phyloP scores from a whole-genome alignment of 2,888 invertebrate genomes.

The Cheilosia variabilis region DNA sequence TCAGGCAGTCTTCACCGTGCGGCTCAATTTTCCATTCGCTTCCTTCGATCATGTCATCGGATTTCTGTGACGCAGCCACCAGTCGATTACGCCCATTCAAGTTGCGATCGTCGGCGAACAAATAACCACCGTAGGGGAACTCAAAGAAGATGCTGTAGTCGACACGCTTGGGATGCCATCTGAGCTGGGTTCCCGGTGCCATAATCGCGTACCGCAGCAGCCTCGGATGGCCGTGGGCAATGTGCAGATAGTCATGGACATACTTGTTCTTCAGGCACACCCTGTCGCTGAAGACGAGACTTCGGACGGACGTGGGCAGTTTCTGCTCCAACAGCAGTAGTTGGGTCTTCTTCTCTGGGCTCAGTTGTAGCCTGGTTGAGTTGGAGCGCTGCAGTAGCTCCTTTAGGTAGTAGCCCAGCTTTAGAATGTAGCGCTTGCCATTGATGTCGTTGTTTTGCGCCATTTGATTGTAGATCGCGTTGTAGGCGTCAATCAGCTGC shows the following conservation, averaged over 20 bases:
- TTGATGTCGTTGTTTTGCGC: conserved; percentile 54
- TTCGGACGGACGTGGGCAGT: conserved; percentile 52
- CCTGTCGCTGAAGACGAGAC: conserved; percentile 52
- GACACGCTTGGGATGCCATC: conserved; percentile 48
- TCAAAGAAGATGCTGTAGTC: conserved; percentile 60
- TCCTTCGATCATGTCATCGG: conserved; percentile 47
- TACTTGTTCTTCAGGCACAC: conserved; percentile 62
- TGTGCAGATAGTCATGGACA: conserved; percentile 61
- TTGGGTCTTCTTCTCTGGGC: conserved; percentile 43
- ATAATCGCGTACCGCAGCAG: conserved; percentile 54
- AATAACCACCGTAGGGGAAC: conserved; percentile 66
- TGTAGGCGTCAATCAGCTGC: conserved; percentile 59
- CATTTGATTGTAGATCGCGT: conserved; percentile 62
- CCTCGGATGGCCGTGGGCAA: conserved; percentile 59
- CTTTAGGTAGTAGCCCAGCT: conserved; percentile 53
- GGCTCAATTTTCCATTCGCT: conserved; percentile 66
- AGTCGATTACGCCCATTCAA: conserved; percentile 51
- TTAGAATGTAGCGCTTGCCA: conserved; percentile 54
- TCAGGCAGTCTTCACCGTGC: conserved; percentile 55
- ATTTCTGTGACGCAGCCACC: conserved; percentile 46
- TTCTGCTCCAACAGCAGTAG: conserved; percentile 39
- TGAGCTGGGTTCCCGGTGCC: conserved; percentile 61
- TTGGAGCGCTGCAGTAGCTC: conserved; percentile 59
- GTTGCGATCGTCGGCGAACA: conserved; percentile 47
- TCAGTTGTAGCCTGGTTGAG: conserved; percentile 29